Conservation (phyloP, 2,797 vertebrate species). For the Varecia variegata region DNA sequence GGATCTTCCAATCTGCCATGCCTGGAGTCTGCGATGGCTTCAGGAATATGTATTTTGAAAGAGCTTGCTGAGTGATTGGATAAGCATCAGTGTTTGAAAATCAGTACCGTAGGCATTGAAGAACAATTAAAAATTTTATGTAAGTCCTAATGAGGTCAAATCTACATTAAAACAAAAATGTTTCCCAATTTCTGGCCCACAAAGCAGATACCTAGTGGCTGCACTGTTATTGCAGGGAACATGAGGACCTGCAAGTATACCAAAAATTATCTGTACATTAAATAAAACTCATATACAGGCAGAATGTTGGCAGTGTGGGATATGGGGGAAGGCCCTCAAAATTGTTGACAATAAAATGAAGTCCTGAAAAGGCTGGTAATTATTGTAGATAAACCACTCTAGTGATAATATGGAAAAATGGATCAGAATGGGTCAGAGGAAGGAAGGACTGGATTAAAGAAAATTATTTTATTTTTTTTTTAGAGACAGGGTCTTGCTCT, state of each 20-base stretch:
- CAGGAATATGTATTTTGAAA: constrained; percentile 6
- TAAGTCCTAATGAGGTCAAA: background rate
- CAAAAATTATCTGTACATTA: background rate
- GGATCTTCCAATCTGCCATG: background rate
- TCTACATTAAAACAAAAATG: background rate
- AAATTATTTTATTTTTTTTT: background rate
- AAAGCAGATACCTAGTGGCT: too few relatives aligned
- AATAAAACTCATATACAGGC: background rate
- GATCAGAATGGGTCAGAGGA: background rate
- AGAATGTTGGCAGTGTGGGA: background rate
- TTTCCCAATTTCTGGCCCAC: background rate
- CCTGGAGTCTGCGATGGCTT: background rate
- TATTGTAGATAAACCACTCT: background rate
- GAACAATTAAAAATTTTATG: background rate
- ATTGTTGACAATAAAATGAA: background rate
- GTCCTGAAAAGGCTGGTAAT: background rate
- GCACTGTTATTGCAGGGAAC: background rate
- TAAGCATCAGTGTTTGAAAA: background rate
- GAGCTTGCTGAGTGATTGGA: background rate
- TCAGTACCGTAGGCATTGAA: background rate
- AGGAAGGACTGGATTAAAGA: background rate
- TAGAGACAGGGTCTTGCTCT: background rate
- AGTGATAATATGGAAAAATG: background rate
- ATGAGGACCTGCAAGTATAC: background rate
- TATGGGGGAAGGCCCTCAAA: background rate